These are phyloP conservation scores for Morphnarchus princeps DNA, from an alignment of 2,113 vertebrate species.

Conservation along the genomic window DNA sequence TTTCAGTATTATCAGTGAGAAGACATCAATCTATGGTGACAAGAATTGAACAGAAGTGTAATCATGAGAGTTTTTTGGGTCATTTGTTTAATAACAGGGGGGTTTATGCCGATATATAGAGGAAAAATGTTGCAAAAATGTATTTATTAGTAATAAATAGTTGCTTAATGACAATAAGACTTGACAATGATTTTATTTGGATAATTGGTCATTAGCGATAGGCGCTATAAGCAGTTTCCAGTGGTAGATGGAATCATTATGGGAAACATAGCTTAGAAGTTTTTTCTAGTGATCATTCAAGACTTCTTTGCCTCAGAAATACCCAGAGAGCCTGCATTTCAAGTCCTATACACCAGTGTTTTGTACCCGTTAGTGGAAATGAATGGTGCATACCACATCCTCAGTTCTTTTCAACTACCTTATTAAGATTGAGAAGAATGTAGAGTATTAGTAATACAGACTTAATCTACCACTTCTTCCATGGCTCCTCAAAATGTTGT, in stretches of 20 bases:
- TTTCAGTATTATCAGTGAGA: conserved; percentile 20
- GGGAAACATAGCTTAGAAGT: neutral
- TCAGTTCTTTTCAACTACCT: neutral
- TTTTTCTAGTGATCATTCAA: neutral
- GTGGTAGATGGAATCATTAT: neutral
- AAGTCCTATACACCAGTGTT: neutral
- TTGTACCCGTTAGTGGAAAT: neutral
- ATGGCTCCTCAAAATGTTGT: neutral
- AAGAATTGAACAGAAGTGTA: neutral
- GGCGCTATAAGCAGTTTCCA: neutral
- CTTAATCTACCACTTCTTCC: neutral
- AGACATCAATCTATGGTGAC: neutral
- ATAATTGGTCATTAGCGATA: neutral
- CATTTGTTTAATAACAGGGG: neutral
- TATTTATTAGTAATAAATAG: neutral
- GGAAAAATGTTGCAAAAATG: neutral
- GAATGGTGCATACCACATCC: neutral
- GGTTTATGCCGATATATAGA: neutral
- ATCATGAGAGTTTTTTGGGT: neutral
- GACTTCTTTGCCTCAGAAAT: neutral
- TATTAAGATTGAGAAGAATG: neutral
- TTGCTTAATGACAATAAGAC: neutral
- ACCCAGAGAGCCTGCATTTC: neutral
- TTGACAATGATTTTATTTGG: neutral
- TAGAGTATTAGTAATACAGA: neutral